These are phyloP conservation scores for Crematogaster levior DNA, from an alignment of 2,888 invertebrate species.

Conservation along the genomic window DNA sequence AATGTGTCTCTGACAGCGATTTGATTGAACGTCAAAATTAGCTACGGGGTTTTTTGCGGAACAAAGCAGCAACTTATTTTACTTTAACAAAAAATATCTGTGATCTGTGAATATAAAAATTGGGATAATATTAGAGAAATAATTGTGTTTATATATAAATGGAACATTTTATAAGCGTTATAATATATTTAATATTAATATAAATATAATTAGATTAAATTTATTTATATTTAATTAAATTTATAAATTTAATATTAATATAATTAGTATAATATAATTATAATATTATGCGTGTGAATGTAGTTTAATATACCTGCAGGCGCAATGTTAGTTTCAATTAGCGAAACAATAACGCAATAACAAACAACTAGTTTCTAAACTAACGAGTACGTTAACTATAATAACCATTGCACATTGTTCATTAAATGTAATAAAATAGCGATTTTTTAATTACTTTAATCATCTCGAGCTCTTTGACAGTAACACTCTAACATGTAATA, in stretches of 20 bases:
- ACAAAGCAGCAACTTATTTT: neutral
- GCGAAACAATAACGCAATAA: neutral
- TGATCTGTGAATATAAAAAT: neutral
- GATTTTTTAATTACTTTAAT: slow-evolving; percentile 6
- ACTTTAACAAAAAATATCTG: neutral
- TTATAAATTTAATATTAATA: too few species aligned
- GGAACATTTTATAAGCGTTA: neutral
- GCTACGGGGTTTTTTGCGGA: neutral
- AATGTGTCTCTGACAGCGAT: neutral
- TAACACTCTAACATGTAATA: neutral
- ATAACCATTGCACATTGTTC: neutral
- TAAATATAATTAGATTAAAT: too few species aligned
- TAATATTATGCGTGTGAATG: neutral
- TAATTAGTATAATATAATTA: too few species aligned
- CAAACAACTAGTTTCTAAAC: slow-evolving; percentile 2
- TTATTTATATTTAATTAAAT: too few species aligned
- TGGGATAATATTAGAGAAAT: neutral
- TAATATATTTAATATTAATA: too few species aligned
- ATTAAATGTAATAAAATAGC: slow-evolving; percentile 20
- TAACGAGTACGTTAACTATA: neutral
- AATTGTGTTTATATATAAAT: neutral
- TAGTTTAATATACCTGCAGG: neutral
- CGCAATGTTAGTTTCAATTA: neutral
- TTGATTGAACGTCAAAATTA: neutral
- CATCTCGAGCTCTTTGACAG: neutral